Evolutionary conservation across 2,888 invertebrate genomes (phyloP).

Genomic region (Hermodice carunculata): DNA sequence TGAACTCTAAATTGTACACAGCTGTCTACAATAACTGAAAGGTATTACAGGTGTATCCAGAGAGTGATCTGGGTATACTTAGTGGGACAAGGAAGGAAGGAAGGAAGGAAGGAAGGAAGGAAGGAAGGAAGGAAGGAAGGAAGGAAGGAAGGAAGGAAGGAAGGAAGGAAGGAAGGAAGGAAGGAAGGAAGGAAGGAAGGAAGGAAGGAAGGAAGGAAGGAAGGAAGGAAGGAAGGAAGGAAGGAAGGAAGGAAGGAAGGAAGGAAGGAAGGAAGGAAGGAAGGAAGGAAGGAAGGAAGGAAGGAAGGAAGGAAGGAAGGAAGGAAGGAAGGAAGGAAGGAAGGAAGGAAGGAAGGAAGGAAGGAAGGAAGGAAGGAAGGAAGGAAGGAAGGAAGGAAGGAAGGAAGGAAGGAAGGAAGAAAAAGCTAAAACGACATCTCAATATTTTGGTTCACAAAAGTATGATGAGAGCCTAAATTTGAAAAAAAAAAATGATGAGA

Average conservation of each 20-base stretch:
- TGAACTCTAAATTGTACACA: no score
- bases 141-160: constrained; percentile 25
- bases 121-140: neutral
- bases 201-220: constrained; percentile 28
- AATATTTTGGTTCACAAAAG: no score
- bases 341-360: no score
- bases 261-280: constrained; percentile 21
- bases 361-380: no score
- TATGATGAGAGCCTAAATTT: no score
- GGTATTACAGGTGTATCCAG: neutral
- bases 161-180: constrained; percentile 17
- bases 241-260: constrained; percentile 28
- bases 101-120: neutral
- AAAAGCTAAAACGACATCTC: no score
- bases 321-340: no score
- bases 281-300: constrained; percentile 20
- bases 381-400: no score
- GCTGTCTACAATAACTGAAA: no score
- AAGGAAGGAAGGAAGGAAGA: no score
- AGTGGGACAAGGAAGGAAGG: neutral
- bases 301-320: no score
- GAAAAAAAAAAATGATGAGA: no score
- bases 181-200: constrained; percentile 24
- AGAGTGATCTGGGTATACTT: neutral
- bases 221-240: constrained; percentile 15